Conservation (phyloP, 37 sponge, comb jelly and placozoan species). For the Aplysina aerophoba region DNA sequence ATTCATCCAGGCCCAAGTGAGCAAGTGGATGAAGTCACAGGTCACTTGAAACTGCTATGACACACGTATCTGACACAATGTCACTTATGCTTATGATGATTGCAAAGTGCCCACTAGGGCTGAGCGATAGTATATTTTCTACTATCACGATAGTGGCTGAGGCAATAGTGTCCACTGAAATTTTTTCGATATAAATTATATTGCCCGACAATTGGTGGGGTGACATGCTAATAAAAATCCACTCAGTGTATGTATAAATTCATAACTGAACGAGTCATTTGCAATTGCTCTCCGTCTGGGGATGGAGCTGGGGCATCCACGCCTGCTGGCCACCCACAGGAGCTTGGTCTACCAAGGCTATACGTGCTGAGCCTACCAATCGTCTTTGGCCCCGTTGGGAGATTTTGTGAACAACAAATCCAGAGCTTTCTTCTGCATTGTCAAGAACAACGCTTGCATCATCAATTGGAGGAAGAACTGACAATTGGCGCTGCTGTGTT, state of each 20-base stretch:
- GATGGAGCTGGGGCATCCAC: background rate
- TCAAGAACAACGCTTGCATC: background rate
- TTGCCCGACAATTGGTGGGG: background rate
- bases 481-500: background rate
- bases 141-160: too few relatives aligned
- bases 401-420: too few relatives aligned
- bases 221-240: background rate
- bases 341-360: too few relatives aligned
- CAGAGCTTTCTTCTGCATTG: too few relatives aligned
- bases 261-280: background rate
- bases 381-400: too few relatives aligned
- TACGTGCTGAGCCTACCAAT: too few relatives aligned
- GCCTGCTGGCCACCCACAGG: background rate
- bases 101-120: too few relatives aligned
- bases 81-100: too few relatives aligned
- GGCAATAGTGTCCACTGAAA: background rate
- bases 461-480: conserved; percentile 18
- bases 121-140: too few relatives aligned
- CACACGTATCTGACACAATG: too few relatives aligned
- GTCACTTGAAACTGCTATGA: conserved; percentile 90
- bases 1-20: conserved; percentile 54
- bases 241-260: background rate
- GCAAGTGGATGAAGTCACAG: conserved; percentile 76
- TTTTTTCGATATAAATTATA: background rate
- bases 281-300: conserved; percentile 1